Evolutionary conservation across 23 tunicate species (phyloP).

Genomic region (Halocynthia aurantium): DNA sequence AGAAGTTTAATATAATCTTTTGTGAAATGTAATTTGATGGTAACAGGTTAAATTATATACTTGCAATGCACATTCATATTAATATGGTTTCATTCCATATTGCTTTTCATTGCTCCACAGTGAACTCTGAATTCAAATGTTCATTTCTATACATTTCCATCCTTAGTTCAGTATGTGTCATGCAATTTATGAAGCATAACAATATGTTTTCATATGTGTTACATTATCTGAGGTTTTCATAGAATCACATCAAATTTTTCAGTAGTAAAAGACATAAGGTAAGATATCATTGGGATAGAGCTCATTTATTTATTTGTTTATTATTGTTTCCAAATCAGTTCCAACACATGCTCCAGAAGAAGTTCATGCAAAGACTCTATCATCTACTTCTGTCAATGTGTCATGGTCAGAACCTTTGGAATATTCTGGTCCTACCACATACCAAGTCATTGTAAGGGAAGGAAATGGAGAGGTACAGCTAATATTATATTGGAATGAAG

Average conservation of each 20-base stretch:
- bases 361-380: conserved; percentile 30
- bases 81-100: no score
- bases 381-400: conserved; percentile 57
- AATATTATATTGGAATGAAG: not conserved
- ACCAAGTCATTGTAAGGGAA: conserved; percentile 23
- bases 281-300: no score
- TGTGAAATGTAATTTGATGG: no score
- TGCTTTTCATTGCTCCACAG: not conserved
- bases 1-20: no score
- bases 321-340: not conserved
- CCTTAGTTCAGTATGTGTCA: not conserved
- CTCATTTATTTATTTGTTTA: not conserved
- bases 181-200: no score
- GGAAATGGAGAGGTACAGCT: not conserved
- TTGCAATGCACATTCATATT: no score
- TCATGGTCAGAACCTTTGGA: conserved; percentile 42
- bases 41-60: no score
- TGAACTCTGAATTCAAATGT: not conserved
- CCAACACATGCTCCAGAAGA: conserved; percentile 39
- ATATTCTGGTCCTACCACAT: conserved; percentile 39
- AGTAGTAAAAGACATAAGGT: not conserved
- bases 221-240: no score
- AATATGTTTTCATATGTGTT: no score
- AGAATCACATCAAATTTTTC: not conserved
- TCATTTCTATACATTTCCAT: not conserved